Base-by-base conservation (phyloP, 2,888 invertebrate genomes). In the Taphrorychus bicolor region DNA sequence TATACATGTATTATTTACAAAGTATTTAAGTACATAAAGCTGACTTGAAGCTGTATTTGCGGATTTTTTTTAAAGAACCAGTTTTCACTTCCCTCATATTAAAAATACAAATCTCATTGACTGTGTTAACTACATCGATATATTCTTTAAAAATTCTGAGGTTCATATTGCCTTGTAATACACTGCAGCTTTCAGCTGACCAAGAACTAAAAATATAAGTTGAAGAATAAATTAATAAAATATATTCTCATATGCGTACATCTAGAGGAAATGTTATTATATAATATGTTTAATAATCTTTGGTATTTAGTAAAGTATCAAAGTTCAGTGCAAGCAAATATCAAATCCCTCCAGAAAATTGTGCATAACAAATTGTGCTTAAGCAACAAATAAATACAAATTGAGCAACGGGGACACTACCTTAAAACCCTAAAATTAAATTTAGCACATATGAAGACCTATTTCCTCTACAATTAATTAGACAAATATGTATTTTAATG, bases 21-120 rank as follows among this genome's bases (percentile, higher is more conserved):
- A 11, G 19, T 49, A 18, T 17, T 49, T 49, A 49, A 49, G 49
- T 49, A 49, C 49, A 49, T 49, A 49, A 49, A 49, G 49, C 49
- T 49, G 49, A 19, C 18, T 49, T 18, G 32, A 32, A 7, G 32
- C 32, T 32, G n/a, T n/a, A n/a, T n/a, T n/a, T n/a, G n/a, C n/a
- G n/a, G n/a, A n/a, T n/a, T n/a, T n/a, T n/a, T n/a, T n/a, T n/a
- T n/a, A n/a, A n/a, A n/a, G n/a, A n/a, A n/a, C n/a, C n/a, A n/a
- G 11, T 32, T 32, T 11, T 32, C 11, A 11, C 32, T 3, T 9
- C 32, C 1, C 3, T 11, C 32, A 9, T 32, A 32, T 9, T 32
- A 32, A 32, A 32, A 32, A 32, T 32, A 32, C 7, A 11, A 32
- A 9, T 32, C 32, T 32, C 32, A 32, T 32, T 32, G 7, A 32